Evolutionary conservation across 2,888 invertebrate species (phyloP), one percentile per base, ranked within the genome.

Genomic region (Oegoconia quadripuncta): DNA sequence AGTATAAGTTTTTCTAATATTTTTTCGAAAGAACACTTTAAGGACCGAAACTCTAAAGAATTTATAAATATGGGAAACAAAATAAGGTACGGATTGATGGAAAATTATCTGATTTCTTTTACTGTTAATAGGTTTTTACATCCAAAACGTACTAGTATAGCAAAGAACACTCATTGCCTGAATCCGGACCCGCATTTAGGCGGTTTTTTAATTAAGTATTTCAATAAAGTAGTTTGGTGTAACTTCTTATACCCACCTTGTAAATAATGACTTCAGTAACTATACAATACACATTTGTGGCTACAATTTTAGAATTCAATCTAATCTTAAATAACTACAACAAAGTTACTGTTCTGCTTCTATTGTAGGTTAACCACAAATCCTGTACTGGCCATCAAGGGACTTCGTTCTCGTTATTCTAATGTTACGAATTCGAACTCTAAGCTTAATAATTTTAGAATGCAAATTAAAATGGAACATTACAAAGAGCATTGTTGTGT

Each of bases 281-380:
- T 23, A 23, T n/a, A n/a, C n/a, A 8, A 8, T 8, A 23, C 23
- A 23, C n/a, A 53, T 34, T 46, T 18, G 48, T 41, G 52, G 50
- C 48, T 30, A 29, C 25, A 35, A 33, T 39, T 42, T 36, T 32
- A 46, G 28, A 50, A 39, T 25, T 42, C 46, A 54, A 52, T 54
- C 49, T 47, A 48, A 27, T 3, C 27, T 9, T 27, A 13, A 27
- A 14, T 12, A 27, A 27, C 13, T 13, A 14, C 42, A 53, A 55
- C 53, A 45, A 57, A 61, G 47, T 58, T 48, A 54, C 56, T 59
- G 59, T 65, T 50, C 44, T 35, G 50, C 51, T 59, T 63, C 50
- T 53, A 59, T 62, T 71, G 61, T 60, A 56, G 59, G 45, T 61
- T 55, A 69, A 73, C 74, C 73, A 58, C 73, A 73, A 74, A 56